Percentiles rank a stretch among this genome's conserved stretches.
Evolutionary conservation across 2,113 vertebrate genomes (phyloP).

Genomic region (Gobiocypris rarus): DNA sequence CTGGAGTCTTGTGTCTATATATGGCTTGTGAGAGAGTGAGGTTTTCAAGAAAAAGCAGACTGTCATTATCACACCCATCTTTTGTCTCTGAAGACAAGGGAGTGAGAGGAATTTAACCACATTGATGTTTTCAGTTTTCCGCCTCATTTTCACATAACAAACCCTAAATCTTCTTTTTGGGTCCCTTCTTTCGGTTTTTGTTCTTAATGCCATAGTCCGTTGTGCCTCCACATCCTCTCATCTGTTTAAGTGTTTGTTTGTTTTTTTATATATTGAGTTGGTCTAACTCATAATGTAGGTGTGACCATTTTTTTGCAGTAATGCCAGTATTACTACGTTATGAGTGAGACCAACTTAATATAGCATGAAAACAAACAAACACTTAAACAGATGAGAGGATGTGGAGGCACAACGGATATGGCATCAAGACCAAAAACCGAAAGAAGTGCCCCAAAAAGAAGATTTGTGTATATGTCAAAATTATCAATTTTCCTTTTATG

Average conservation of each 20-base stretch:
- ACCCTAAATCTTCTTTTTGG: neutral
- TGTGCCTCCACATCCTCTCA: neutral
- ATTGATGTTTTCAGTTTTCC: conserved; percentile 21
- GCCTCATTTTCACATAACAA: conserved; percentile 24
- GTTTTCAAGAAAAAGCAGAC: conserved; percentile 50
- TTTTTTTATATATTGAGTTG: too few species aligned
- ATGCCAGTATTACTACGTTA: too few species aligned
- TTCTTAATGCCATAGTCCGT: neutral
- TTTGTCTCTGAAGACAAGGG: conserved; percentile 17
- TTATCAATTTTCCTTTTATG: too few species aligned
- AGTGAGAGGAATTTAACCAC: conserved; percentile 27
- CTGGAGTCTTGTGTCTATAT: conserved; percentile 56
- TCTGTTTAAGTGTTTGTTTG: neutral
- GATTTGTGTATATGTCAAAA: too few species aligned
- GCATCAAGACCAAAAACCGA: neutral
- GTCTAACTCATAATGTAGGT: too few species aligned
- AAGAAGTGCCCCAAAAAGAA: neutral
- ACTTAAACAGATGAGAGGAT: neutral
- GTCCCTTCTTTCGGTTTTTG: neutral
- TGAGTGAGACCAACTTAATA: too few species aligned
- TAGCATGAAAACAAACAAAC: neutral
- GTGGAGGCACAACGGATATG: neutral
- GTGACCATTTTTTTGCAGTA: too few species aligned
- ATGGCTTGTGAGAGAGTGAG: conserved; percentile 60
- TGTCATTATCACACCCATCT: conserved; percentile 45